Conservation (phyloP, 1,140 invertebrate species). For the Halesus radiatus region DNA sequence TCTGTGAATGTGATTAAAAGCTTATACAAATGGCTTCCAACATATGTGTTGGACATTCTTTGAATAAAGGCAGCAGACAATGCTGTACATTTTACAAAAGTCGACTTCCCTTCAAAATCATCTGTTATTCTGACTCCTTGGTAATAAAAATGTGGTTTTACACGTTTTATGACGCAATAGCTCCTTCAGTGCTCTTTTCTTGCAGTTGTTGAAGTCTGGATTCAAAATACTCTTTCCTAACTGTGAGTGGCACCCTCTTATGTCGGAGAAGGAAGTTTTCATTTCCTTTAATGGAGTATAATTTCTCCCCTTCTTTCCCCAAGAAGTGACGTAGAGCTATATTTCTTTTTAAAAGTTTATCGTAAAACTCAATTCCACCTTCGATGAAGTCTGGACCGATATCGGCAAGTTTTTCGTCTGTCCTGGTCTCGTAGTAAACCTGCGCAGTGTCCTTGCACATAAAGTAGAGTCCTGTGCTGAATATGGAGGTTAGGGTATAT, state of each 20-base stretch:
- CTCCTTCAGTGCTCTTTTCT: background rate
- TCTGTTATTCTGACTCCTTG: background rate
- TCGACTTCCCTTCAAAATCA: background rate
- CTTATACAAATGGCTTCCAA: background rate
- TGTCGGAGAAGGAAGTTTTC: constrained; percentile 75
- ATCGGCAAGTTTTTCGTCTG: constrained; percentile 74
- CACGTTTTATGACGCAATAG: background rate
- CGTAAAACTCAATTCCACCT: constrained; percentile 83
- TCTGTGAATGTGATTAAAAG: too few species aligned
- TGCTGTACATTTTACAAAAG: too few species aligned
- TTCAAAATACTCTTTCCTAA: constrained; percentile 77
- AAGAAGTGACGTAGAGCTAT: constrained; percentile 78
- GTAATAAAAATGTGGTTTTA: background rate
- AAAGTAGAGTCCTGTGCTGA: constrained; percentile 74
- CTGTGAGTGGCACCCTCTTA: constrained; percentile 73
- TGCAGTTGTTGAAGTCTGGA: constrained; percentile 41
- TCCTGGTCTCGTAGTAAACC: constrained; percentile 72
- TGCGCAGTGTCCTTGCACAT: constrained; percentile 76
- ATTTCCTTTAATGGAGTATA: constrained; percentile 79
- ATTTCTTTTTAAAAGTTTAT: constrained; percentile 80
- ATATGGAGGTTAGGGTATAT: constrained; percentile 72
- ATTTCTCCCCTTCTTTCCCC: constrained; percentile 71
- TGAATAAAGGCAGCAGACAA: background rate
- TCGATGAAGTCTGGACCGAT: constrained; percentile 75
- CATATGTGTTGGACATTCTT: background rate